A percentile compares a stretch with the other conserved stretches of the same genome.
phyloP scores from a whole-genome alignment of 2,797 vertebrate species.

The Malacoctenus gilli region DNA sequence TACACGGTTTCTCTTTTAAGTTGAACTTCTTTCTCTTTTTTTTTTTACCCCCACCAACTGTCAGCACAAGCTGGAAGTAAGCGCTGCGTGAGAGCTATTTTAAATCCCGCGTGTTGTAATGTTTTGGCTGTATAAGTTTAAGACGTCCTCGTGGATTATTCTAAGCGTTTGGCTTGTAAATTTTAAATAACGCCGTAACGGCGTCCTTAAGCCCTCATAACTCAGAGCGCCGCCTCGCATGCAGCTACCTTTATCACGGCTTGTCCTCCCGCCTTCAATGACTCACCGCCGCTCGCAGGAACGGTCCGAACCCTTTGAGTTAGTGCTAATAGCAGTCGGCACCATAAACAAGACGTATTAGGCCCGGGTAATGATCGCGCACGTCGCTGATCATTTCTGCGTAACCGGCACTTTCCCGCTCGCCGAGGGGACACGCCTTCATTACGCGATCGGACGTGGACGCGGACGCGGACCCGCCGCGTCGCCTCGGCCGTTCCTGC shows the following conservation, averaged over 20 bases:
- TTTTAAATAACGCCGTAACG: conserved; percentile 35
- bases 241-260: conserved; percentile 28
- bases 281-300: conserved; percentile 29
- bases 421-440: conserved; percentile 47
- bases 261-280: conserved; percentile 17
- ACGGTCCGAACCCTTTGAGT: conserved; percentile 48
- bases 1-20: not conserved
- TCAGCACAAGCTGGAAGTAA: conserved; percentile 16
- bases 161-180: conserved; percentile 41
- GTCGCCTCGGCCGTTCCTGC: conserved; percentile 27
- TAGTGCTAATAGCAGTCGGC: conserved; percentile 52
- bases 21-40: too few relatives aligned
- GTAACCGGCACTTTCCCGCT: conserved; percentile 48
- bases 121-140: conserved; percentile 33
- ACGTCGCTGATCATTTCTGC: conserved; percentile 55
- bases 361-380: conserved; percentile 47
- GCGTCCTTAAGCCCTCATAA: conserved; percentile 27
- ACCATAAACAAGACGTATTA: conserved; percentile 65
- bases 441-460: conserved; percentile 24
- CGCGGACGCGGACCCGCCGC: conserved; percentile 12
- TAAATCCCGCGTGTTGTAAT: conserved; percentile 10
- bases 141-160: conserved; percentile 30
- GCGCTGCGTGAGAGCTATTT: not conserved
- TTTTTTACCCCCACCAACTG: too few relatives aligned
- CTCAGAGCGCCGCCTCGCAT: conserved; percentile 4